Base-by-base conservation (phyloP, 2,113 vertebrate genomes). In the Channa argus region DNA sequence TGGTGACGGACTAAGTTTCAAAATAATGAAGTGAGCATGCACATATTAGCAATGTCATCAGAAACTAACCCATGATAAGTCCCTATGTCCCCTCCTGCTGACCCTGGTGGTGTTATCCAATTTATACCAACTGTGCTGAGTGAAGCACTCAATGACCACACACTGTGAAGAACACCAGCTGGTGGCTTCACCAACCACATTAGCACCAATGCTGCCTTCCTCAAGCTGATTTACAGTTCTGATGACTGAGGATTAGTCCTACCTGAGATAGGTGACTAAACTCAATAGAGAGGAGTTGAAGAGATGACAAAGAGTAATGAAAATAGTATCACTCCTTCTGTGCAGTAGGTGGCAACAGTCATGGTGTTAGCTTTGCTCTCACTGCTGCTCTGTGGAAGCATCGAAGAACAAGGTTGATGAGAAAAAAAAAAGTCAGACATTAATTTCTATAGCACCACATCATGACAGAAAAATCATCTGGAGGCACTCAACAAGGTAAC, bases 61-160 rank as follows among this genome's bases (percentile, higher is more conserved):
- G 60, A 73, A 67, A 45, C 37, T 39, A 77, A 74, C 78, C 69
- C 76, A 58, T 0, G 79, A 43, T 64, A 84, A 82, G 71, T 49
- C 77, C 33, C 8, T 45, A 10, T 8, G 73, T 45, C 33, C 13
- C 8, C 10, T 36, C 49, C 63, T 15, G 0, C 55, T 75, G 82
- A 86, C 82, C 70, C 79, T 1, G 24, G 34, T 3, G 49, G 46
- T 63, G 58, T 82, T 79, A 71, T 83, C 69, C 55, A 88, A 83
- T 75, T 87, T 50, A 71, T 60, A 58, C 49, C 61, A 43, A 63
- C 70, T 53, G 76, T 14, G 46, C 66, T 15, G 41, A 38, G 36
- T 36, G 69, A 45, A 53, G 71, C 41, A 49, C 33, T 38, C 41
- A 63, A 37, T 5, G 15, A 64, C 8, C 53, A 43, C 44, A 43